phyloP scores from a whole-genome alignment of 2,888 invertebrate species.

The Trichacis sp. region DNA sequence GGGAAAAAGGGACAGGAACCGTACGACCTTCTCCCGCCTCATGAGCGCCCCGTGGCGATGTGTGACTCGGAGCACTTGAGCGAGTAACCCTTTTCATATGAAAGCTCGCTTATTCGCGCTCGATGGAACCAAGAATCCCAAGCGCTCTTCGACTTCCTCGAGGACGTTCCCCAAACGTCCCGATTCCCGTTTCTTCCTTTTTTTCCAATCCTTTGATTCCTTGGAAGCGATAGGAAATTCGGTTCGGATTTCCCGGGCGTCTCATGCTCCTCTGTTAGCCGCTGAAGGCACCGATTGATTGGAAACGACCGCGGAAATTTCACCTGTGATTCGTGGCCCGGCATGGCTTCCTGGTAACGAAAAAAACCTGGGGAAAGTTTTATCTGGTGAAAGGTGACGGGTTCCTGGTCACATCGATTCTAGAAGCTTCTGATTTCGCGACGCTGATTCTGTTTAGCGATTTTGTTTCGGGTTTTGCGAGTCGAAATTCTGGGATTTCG shows the following conservation, averaged over 20 bases:
- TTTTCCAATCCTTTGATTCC: no score
- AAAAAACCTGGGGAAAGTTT: conserved; percentile 58
- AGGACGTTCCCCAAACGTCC: conserved; percentile 1
- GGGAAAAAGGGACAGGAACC: conserved; percentile 27
- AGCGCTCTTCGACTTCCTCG: neutral
- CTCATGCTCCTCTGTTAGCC: conserved; percentile 66
- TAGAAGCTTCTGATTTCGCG: no score
- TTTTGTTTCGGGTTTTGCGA: no score
- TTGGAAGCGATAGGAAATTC: conserved; percentile 62
- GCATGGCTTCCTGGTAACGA: conserved; percentile 60
- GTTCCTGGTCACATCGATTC: no score
- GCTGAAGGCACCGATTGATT: conserved; percentile 69
- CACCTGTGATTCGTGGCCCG: conserved; percentile 50
- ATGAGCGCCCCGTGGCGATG: conserved; percentile 61
- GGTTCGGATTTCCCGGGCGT: conserved; percentile 66
- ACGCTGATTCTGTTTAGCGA: no score
- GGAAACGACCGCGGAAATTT: conserved; percentile 63
- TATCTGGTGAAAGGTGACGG: conserved; percentile 46
- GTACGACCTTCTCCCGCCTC: conserved; percentile 56
- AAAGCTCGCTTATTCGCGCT: conserved; percentile 20
- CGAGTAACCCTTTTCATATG: conserved; percentile 65
- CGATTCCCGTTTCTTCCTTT: neutral
- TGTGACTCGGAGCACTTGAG: conserved; percentile 69
- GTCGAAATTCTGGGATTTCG: no score
- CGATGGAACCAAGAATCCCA: conserved; percentile 14